Evolutionary conservation across 1,140 invertebrate species (phyloP), one percentile per base, ranked within the genome.

Genomic region (Radopholus similis): DNA sequence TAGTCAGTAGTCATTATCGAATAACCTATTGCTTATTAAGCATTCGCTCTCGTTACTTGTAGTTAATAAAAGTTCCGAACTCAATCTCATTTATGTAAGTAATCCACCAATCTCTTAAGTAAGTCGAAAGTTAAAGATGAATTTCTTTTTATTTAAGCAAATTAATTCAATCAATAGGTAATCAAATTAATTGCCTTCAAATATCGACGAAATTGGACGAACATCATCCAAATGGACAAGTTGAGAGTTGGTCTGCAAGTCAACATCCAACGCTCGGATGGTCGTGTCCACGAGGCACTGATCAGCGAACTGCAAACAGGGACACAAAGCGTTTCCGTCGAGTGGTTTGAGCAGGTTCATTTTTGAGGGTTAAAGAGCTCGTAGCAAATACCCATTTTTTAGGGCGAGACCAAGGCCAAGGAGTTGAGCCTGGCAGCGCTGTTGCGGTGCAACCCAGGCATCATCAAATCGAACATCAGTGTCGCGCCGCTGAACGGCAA

Each of bases 401-500:
- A 81, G 75, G 92, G 92, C 72, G 95, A 99, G 86, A 97, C 95
- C 37, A 98, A 98, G 86, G 95, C 95, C 80, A 99, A 99, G 87
- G 95, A 97, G 88, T 90, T 96, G n/a, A 74, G 76, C 30, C 35
- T 81, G 13, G 60, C 60, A 9, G 51, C 51, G 28, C 23, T 81
- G 5, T 32, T 78, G 1, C 58, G 60, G 15, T 18, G 66, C 28
- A 80, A 81, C 66, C 78, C 58, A 5, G 21, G 23, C n/a, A 49
- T 62, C 32, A 42, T 62, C n/a, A n/a, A n/a, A n/a, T n/a, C n/a
- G n/a, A n/a, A n/a, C n/a, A n/a, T 51, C 47, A 21, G 9, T 21
- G 1, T 15, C 47, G 47, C 15, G 47, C n/a, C 15, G 23, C 9
- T 9, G 30, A 51, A 21, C 18, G 23, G 47, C 23, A 51, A 26